Conservation (phyloP, 2,797 vertebrate species). For the Enteromius radiatus region DNA sequence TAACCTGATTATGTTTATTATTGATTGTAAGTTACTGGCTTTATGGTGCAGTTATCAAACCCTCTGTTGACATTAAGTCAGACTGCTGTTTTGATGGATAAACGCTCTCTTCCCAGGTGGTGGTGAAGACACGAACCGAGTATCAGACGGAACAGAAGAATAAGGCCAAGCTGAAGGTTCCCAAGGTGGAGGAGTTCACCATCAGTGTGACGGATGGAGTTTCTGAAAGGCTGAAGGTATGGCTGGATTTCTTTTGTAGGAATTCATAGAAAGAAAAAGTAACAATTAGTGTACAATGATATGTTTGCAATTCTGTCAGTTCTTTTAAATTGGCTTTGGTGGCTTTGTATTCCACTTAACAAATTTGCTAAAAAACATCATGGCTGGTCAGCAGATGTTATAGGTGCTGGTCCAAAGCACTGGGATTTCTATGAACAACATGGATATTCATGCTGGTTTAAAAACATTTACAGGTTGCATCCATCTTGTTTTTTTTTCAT, state of each 20-base stretch:
- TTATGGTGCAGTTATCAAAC: constrained; percentile 1
- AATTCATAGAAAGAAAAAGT: neutral
- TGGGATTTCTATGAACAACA: neutral
- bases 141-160: constrained; percentile 97
- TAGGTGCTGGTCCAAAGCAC: neutral
- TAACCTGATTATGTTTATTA: neutral
- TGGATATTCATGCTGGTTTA: neutral
- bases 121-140: constrained; percentile 97
- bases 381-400: neutral
- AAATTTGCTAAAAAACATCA: neutral
- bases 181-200: constrained; percentile 98
- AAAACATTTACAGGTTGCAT: neutral
- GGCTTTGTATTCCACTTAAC: neutral
- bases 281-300: neutral
- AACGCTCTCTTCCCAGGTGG: constrained; percentile 81
- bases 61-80: neutral
- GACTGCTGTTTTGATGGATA: neutral
- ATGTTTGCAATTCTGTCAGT: neutral
- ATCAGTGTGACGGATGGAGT: constrained; percentile 93
- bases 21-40: neutral
- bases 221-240: constrained; percentile 90
- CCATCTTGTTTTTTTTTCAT: neutral
- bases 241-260: constrained; percentile 21
- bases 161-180: constrained; percentile 91
- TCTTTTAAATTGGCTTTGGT: neutral